Base-by-base conservation (phyloP, 2,888 invertebrate species). In the Matsumyia berberina region DNA sequence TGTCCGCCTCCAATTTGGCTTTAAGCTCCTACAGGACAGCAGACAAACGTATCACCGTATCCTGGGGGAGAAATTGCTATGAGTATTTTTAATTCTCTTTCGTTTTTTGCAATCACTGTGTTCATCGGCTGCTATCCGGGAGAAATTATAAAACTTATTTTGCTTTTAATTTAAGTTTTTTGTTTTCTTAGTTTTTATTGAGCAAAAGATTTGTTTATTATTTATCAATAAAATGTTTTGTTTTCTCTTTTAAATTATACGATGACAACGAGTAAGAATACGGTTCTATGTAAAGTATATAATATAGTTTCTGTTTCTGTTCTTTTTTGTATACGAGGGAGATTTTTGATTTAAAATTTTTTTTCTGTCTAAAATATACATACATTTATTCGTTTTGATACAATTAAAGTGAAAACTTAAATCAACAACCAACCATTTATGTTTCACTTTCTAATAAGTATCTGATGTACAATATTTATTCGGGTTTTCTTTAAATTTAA, bases 181-280 rank as follows among this genome's bases (percentile, higher is more conserved):
- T 17, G 7, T 24, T 51, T 64, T 51, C 29, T 42, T 39, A 7
- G 24, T 67, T 67, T 35, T 49, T 77, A 39, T 77, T 83, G 73
- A 83, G 83, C 73, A 83, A 78, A 83, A 78, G 44, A 60, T 76
- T 76, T 58, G 35, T 78, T 77, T 64, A 81, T 66, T 73, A 64
- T 72, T 79, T 72, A 70, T 66, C 66, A 72, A 79, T 79, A 66
- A 42, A 42, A 55, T 55, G 44, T 55, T 31, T 55, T 64, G 17
- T 31, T 51, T 67, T 77, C 62, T 19, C 53, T 73, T 67, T 53
- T 35, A 57, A 76, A 76, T 73, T 74, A 79, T 83, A 83, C 78
- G 78, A 83, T 83, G 78, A 79, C 83, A 83, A 83, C 73, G 73
- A 73, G 78, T 83, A 66, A 67, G 78, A 73, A 78, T 83, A 69